Conservation (phyloP, 2,888 invertebrate species). For the Argynnis bischoffii region DNA sequence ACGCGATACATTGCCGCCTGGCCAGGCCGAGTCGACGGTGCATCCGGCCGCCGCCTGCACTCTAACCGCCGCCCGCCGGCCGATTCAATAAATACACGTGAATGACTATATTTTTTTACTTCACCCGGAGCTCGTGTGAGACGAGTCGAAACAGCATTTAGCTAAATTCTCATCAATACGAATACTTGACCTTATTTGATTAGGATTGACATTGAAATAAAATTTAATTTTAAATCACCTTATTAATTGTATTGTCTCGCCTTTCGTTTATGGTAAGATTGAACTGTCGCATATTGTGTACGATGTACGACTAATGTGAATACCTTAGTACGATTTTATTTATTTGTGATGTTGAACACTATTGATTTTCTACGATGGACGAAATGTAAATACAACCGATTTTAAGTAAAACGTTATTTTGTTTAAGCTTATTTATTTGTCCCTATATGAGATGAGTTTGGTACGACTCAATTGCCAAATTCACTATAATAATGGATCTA, state of each 20-base stretch:
- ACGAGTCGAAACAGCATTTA: constrained; percentile 62
- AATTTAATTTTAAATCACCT: constrained; percentile 58
- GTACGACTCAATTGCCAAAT: constrained; percentile 37
- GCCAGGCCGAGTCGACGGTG: constrained; percentile 23
- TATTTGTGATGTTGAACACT: constrained; percentile 82
- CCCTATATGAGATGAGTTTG: constrained; percentile 43
- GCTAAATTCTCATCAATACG: constrained; percentile 41
- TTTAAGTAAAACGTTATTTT: constrained; percentile 82
- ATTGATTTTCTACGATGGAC: constrained; percentile 82
- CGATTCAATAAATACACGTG: constrained; percentile 46
- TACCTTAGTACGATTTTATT: constrained; percentile 82
- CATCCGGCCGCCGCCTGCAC: constrained; percentile 48
- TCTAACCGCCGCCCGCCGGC: constrained; percentile 55
- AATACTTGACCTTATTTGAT: constrained; percentile 37
- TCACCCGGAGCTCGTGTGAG: constrained; percentile 48
- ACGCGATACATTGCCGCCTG: constrained; percentile 58
- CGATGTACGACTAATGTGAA: constrained; percentile 76
- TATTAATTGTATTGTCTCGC: constrained; percentile 72
- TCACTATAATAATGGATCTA: constrained; percentile 41
- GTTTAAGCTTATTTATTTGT: constrained; percentile 78
- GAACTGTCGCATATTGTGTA: constrained; percentile 75
- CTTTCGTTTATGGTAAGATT: constrained; percentile 75
- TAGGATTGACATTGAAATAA: constrained; percentile 64
- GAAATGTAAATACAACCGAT: constrained; percentile 83
- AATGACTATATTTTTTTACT: constrained; percentile 49